Evolutionary conservation across 1,140 invertebrate species (phyloP).

Genomic region (Heterodera carotae): DNA sequence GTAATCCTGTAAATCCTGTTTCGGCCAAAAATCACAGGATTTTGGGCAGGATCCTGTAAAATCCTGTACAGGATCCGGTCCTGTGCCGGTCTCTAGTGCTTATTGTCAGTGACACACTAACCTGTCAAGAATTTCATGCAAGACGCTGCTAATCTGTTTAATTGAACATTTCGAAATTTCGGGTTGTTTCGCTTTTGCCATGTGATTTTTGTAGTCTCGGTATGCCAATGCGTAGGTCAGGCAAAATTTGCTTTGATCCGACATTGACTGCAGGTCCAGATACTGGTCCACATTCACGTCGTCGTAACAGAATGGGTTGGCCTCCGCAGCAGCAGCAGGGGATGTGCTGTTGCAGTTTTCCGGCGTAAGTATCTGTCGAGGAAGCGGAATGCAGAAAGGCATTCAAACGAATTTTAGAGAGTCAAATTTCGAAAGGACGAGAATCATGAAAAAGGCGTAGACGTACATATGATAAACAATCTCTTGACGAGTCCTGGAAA

Average conservation of each 20-base stretch:
- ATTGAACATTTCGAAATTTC: no score
- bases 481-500: conserved; percentile 80
- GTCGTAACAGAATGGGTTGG: conserved; percentile 91
- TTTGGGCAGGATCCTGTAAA: no score
- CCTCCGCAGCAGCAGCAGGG: conserved; percentile 5
- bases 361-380: conserved; percentile 67
- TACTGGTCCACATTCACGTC: conserved; percentile 99
- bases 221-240: conserved; percentile 98
- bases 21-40: no score
- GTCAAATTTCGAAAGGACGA: conserved; percentile 92
- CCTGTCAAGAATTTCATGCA: no score
- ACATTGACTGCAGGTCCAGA: conserved; percentile 91
- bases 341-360: conserved; percentile 60
- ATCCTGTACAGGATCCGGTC: no score
- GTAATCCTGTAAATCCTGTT: no score
- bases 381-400: no score
- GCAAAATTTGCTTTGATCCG: conserved; percentile 96
- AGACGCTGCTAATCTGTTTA: no score
- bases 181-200: no score
- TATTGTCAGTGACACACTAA: no score
- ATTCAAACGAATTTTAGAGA: conserved; percentile 73
- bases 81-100: no score
- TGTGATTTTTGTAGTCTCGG: conserved; percentile 94
- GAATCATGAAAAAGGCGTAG: conserved; percentile 96
- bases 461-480: conserved; percentile 94